These are phyloP conservation scores for Melanogrammus aeglefinus DNA, from an alignment of 2,797 vertebrate genomes.

Conservation along the genomic window DNA sequence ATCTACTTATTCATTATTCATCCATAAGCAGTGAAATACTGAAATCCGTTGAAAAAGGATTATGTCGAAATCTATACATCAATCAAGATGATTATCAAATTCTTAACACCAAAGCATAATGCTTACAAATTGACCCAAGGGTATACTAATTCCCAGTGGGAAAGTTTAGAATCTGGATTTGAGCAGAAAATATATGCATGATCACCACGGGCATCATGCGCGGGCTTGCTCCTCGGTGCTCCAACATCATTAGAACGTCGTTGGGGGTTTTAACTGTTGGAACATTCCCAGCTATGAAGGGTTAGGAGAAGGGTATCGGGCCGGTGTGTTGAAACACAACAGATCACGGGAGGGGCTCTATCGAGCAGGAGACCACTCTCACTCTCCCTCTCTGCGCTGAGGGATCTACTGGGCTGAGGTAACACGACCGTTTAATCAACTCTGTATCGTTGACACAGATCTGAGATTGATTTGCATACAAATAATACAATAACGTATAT, in stretches of 20 bases:
- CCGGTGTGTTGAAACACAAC: conserved; percentile 46
- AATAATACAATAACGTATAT: background rate
- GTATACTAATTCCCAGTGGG: background rate
- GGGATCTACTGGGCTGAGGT: background rate
- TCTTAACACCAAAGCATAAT: background rate
- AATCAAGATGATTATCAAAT: background rate
- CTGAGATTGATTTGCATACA: background rate
- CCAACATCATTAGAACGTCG: background rate
- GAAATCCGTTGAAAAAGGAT: background rate
- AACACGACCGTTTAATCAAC: background rate
- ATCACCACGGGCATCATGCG: conserved; percentile 30
- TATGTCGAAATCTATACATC: background rate
- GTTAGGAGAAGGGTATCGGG: conserved; percentile 46
- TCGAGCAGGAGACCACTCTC: background rate
- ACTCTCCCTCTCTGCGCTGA: background rate
- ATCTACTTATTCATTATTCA: no score
- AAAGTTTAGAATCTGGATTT: background rate
- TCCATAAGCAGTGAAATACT: background rate
- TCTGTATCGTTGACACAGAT: background rate
- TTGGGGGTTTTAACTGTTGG: conserved; percentile 39
- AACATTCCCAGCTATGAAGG: conserved; percentile 68
- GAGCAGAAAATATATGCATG: background rate
- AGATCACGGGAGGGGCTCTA: conserved; percentile 29
- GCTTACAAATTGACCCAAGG: background rate
- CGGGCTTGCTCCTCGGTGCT: conserved; percentile 51